Base-by-base conservation (phyloP, 2,113 vertebrate species). In the Ceyx margarethae region DNA sequence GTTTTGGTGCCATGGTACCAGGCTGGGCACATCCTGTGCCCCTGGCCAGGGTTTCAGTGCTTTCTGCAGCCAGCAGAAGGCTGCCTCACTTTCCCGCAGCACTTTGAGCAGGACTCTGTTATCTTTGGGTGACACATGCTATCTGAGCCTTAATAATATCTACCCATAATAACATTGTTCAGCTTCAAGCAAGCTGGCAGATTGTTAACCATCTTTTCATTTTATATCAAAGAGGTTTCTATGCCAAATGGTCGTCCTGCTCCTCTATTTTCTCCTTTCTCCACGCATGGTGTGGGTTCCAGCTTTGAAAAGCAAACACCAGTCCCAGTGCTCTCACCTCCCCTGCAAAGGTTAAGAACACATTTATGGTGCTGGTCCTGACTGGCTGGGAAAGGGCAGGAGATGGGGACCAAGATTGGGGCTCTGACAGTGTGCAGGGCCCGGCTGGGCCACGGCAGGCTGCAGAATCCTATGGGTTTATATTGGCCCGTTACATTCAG, bases 1-100 rank as follows among this genome's bases (percentile, higher is more conserved):
- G 22, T 5, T 17, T 25, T 2, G 9, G 65, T 29, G 56, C 71
- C 3, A 1, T 28, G 10, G 3, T 11, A 8, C 16, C 1, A 3
- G 2, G 37, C 0, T 0, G 62, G 50, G n/a, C 23, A 20, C 0
- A 1, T 48, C n/a, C 60, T 22, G 13, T 12, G 33, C 6, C 43
- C 43, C 40, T 8, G 6, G 21, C 57, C 1, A 0, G 53, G 66
- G 33, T 33, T 81, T 19, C 12, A 2, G 22, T 4, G 10, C 68
- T 37, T 25, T 37, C 61, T 84, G 56, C n/a, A 53, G 65, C 29
- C 2, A 1, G 26, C 15, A 45, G 74, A 35, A 37, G 69, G 4
- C 74, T 46, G 62, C 45, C 58, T 66, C 0, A 0, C 48, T 71
- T 54, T 37, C 33, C 72, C 45, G 80, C 31, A 26, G 40, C 12